Evolutionary conservation across 2,888 invertebrate genomes (phyloP).

Genomic region (Morinoia aosen): DNA sequence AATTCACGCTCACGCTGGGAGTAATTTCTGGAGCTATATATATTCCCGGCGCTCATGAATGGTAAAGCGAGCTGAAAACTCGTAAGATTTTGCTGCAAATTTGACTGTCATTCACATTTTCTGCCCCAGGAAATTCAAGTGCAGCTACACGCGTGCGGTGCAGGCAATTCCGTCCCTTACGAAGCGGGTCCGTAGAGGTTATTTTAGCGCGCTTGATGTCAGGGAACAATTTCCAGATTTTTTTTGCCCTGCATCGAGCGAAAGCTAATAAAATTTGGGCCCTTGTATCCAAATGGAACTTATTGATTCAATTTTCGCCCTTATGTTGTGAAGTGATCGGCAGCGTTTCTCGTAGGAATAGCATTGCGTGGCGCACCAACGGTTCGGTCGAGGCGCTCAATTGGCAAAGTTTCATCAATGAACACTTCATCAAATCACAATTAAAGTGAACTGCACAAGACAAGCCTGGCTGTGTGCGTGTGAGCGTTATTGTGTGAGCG

Average conservation of each 20-base stretch:
- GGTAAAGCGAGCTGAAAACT: too few species aligned
- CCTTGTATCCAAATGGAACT: slow-evolving; percentile 9
- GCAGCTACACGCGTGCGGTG: neutral
- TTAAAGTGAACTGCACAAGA: slow-evolving; percentile 29
- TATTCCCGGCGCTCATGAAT: too few species aligned
- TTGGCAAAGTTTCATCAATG: slow-evolving; percentile 31
- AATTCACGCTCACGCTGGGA: too few species aligned
- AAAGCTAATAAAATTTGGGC: slow-evolving; percentile 4
- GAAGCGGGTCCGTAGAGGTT: neutral
- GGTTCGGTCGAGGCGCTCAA: neutral
- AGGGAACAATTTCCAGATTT: neutral
- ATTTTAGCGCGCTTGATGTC: neutral
- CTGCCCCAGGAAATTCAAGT: neutral
- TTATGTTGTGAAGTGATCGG: neutral
- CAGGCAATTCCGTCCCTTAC: neutral
- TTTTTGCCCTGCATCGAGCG: neutral
- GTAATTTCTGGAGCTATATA: too few species aligned
- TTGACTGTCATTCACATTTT: neutral
- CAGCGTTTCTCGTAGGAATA: neutral
- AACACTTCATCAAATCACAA: slow-evolving; percentile 33
- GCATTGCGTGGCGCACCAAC: neutral
- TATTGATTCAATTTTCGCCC: neutral
- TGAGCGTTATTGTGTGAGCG: neutral
- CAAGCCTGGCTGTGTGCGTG: neutral
- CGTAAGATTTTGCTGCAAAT: too few species aligned